These are phyloP conservation scores for Xylota segnis DNA, from an alignment of 2,888 invertebrate genomes.

Conservation along the genomic window DNA sequence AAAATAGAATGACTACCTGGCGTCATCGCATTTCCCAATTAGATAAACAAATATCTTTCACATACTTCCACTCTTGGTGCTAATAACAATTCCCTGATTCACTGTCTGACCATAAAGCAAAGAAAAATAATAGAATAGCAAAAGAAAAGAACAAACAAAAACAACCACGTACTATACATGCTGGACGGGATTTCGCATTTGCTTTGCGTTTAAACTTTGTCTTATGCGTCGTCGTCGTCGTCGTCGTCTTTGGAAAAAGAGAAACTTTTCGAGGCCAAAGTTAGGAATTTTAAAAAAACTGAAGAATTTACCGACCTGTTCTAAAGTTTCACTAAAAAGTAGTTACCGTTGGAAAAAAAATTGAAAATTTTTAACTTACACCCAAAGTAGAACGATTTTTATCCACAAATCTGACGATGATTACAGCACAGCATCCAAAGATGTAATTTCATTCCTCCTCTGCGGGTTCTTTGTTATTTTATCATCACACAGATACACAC, in stretches of 20 bases:
- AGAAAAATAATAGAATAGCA: neutral
- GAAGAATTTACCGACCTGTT: slow-evolving; percentile 15
- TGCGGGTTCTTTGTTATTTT: slow-evolving; percentile 22
- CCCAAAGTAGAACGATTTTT: slow-evolving; percentile 11
- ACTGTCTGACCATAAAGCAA: neutral
- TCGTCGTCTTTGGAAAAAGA: slow-evolving; percentile 14
- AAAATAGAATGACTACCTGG: neutral
- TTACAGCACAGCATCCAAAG: slow-evolving; percentile 57
- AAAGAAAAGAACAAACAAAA: neutral
- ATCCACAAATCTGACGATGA: slow-evolving; percentile 43
- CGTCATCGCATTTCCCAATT: neutral
- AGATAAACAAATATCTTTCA: neutral
- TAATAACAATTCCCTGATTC: slow-evolving; percentile 5
- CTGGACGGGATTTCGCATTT: neutral
- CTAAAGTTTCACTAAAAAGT: slow-evolving; percentile 28
- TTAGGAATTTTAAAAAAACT: neutral
- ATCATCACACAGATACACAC: neutral
- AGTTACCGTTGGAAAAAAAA: neutral
- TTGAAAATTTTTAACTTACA: slow-evolving; percentile 36
- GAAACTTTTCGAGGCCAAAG: slow-evolving; percentile 17
- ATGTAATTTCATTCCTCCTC: slow-evolving; percentile 26
- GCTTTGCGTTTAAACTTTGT: neutral
- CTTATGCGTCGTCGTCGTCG: neutral
- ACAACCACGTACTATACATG: neutral
- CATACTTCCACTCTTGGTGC: neutral